These are phyloP conservation scores for Melanotaenia maccullochi DNA, from an alignment of 2,797 vertebrate genomes.

Conservation along the genomic window DNA sequence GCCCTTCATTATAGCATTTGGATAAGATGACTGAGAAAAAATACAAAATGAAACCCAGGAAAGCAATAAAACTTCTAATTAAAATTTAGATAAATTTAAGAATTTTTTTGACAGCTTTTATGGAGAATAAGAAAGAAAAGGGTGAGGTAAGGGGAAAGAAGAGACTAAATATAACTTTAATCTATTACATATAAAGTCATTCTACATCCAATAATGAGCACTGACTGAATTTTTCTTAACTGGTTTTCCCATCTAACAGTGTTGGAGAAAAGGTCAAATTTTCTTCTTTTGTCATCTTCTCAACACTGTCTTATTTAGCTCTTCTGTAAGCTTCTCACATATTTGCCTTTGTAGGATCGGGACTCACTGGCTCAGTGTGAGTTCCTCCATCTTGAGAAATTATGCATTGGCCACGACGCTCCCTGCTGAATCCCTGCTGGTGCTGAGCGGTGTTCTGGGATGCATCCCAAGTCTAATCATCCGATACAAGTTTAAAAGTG, in stretches of 20 bases:
- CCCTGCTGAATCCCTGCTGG: slow-evolving; percentile 78
- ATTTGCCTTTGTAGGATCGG: slow-evolving; percentile 66
- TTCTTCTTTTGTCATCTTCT: slow-evolving; percentile 31
- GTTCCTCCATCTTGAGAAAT: slow-evolving; percentile 77
- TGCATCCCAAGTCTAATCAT: slow-evolving; percentile 80
- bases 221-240: slow-evolving; percentile 37
- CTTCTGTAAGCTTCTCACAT: slow-evolving; percentile 67
- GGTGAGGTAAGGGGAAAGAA: slow-evolving; percentile 37
- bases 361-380: slow-evolving; percentile 75
- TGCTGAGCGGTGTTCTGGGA: slow-evolving; percentile 74
- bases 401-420: slow-evolving; percentile 76
- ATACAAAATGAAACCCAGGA: slow-evolving; percentile 63
- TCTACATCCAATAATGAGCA: background rate
- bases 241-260: slow-evolving; percentile 31
- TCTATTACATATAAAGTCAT: background rate
- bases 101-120: slow-evolving; percentile 49
- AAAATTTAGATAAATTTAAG: slow-evolving; percentile 67
- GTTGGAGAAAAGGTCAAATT: slow-evolving; percentile 35
- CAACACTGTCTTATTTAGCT: slow-evolving; percentile 61
- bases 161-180: background rate
- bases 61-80: slow-evolving; percentile 77
- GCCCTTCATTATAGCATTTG: slow-evolving; percentile 66
- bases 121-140: slow-evolving; percentile 41
- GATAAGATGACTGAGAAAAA: slow-evolving; percentile 69
- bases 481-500: slow-evolving; percentile 77